phyloP scores from a whole-genome alignment of 2,797 vertebrate genomes.

The Ptychobarbus kaznakovi region DNA sequence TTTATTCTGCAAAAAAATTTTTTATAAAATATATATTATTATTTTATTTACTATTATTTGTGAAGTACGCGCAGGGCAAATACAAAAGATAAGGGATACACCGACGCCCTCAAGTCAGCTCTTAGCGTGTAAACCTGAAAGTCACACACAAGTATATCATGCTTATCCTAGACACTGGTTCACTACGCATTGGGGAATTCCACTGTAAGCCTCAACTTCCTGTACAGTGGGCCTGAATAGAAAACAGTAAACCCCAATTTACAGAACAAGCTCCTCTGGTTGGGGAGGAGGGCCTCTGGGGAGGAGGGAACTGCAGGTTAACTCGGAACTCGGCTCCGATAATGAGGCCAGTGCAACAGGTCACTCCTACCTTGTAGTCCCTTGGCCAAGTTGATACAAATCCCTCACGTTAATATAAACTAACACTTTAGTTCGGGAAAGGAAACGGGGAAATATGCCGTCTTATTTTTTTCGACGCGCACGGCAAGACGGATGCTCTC shows the following conservation, averaged over 20 bases:
- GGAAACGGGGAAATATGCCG: too few species aligned
- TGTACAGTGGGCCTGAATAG: neutral
- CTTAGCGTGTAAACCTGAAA: neutral
- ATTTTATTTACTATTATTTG: too few species aligned
- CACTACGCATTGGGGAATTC: neutral
- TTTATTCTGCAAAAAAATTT: too few species aligned
- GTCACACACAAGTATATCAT: neutral
- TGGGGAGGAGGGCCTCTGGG: constrained; percentile 9
- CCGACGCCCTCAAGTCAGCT: too few species aligned
- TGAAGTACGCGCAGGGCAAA: too few species aligned
- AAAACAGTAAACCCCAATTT: neutral
- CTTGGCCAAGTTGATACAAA: constrained; percentile 2
- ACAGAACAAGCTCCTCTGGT: too few species aligned
- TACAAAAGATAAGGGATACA: too few species aligned
- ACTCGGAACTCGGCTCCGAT: too few species aligned
- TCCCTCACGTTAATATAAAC: neutral
- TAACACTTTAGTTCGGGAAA: neutral
- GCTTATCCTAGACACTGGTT: neutral
- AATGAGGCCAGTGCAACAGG: neutral
- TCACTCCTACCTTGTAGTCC: neutral
- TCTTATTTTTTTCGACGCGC: neutral
- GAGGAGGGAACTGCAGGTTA: too few species aligned
- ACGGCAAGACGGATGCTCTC: too few species aligned
- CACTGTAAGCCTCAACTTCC: neutral
- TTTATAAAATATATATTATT: neutral